Evolutionary conservation across 1,140 invertebrate species (phyloP).

Genomic region (Bombus sibiricus): DNA sequence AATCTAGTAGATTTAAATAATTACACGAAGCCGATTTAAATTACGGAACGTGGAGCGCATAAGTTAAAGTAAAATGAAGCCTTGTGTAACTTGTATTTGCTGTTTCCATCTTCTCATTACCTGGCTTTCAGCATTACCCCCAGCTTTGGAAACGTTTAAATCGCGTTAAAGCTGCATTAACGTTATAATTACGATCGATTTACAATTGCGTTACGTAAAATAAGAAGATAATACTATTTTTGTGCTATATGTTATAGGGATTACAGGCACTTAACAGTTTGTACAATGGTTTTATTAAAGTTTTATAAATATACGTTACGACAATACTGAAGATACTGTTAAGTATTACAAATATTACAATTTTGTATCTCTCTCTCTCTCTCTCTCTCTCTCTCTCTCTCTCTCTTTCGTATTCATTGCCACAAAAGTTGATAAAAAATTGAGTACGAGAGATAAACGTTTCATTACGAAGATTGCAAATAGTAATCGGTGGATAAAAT

Average conservation of each 20-base stretch:
- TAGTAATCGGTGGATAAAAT: too few species aligned
- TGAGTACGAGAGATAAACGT: too few species aligned
- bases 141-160: not conserved
- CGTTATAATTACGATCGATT: not conserved
- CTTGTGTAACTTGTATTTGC: constrained; percentile 1
- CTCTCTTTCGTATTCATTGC: too few species aligned
- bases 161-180: not conserved
- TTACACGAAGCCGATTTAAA: constrained; percentile 11
- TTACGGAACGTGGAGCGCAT: not conserved
- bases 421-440: too few species aligned
- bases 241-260: not conserved
- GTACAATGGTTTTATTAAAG: not conserved
- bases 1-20: constrained; percentile 19
- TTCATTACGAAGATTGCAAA: too few species aligned
- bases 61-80: not conserved
- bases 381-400: too few species aligned
- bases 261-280: not conserved
- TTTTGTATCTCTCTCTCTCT: too few species aligned
- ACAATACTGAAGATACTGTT: too few species aligned
- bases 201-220: not conserved
- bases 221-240: not conserved
- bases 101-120: constrained; percentile 1
- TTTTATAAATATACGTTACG: not conserved
- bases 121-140: not conserved
- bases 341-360: too few species aligned